These are phyloP conservation scores for Calcarius lapponicus DNA, from an alignment of 2,797 vertebrate species.

Conservation along the genomic window DNA sequence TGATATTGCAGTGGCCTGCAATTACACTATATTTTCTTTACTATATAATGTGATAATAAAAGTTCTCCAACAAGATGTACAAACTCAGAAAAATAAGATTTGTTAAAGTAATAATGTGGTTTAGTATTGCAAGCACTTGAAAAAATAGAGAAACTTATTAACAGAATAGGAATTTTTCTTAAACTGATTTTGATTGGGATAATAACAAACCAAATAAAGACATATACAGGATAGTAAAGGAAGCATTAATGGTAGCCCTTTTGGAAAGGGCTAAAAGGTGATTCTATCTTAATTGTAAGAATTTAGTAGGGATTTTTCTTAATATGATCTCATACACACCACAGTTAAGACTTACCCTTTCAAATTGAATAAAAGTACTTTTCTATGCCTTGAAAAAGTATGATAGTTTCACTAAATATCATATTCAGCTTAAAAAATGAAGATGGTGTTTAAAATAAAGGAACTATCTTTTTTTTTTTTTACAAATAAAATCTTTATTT, in stretches of 20 bases:
- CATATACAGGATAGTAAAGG: background rate
- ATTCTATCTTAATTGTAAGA: background rate
- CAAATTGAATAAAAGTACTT: background rate
- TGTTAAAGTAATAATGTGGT: background rate
- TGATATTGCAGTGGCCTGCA: accelerated
- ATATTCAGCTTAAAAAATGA: background rate
- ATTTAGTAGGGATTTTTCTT: background rate
- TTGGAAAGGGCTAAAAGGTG: background rate
- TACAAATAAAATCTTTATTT: background rate
- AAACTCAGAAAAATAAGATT: background rate
- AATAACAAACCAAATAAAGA: background rate
- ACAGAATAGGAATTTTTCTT: background rate
- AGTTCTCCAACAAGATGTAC: background rate
- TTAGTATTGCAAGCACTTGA: background rate
- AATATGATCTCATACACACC: background rate
- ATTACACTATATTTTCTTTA: background rate
- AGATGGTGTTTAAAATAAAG: background rate
- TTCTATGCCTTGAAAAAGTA: background rate
- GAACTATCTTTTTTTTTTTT: background rate
- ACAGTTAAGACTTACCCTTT: background rate
- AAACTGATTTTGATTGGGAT: background rate
- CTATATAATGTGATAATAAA: background rate
- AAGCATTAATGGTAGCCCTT: background rate
- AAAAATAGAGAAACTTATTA: background rate
- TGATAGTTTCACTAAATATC: background rate